Percentiles rank a stretch among this genome's conserved stretches.
phyloP scores from a whole-genome alignment of 2,113 vertebrate species.

The Callospermophilus lateralis region DNA sequence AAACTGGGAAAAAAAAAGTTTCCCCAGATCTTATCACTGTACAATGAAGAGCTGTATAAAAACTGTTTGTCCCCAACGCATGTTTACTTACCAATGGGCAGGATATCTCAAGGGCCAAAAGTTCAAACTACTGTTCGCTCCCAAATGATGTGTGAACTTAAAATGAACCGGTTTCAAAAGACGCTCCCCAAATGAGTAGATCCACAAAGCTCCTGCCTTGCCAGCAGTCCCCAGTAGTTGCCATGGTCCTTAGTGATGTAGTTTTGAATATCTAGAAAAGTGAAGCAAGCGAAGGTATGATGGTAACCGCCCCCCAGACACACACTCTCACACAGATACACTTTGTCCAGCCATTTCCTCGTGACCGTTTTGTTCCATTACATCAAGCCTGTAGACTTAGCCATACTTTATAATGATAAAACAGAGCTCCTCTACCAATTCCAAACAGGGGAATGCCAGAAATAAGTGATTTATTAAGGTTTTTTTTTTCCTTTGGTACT shows the following conservation, averaged over 20 bases:
- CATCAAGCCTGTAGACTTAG: conserved; percentile 53
- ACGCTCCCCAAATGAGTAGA: not conserved
- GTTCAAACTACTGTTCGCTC: conserved; percentile 80
- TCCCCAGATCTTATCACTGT: conserved; percentile 87
- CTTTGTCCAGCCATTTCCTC: conserved; percentile 25
- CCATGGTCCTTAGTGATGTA: not conserved
- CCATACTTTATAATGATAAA: conserved; percentile 37
- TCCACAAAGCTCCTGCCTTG: not conserved
- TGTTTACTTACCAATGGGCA: conserved; percentile 81
- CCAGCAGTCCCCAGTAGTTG: not conserved
- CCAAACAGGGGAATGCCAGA: conserved; percentile 15
- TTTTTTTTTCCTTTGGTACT: not conserved
- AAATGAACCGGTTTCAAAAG: conserved; percentile 72
- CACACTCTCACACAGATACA: not conserved
- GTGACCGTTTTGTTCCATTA: not conserved
- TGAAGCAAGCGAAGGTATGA: not conserved
- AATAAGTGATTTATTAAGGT: not conserved
- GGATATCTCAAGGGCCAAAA: conserved; percentile 79
- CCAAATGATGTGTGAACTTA: conserved; percentile 67
- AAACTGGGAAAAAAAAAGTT: conserved; percentile 64
- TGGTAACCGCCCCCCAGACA: not conserved
- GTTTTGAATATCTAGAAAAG: not conserved
- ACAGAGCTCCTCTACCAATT: not conserved
- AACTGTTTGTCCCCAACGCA: conserved; percentile 77
- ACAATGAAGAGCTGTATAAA: conserved; percentile 75